Base-by-base conservation (phyloP, 2,797 vertebrate species). In the Schizopygopsis pylzovi region DNA sequence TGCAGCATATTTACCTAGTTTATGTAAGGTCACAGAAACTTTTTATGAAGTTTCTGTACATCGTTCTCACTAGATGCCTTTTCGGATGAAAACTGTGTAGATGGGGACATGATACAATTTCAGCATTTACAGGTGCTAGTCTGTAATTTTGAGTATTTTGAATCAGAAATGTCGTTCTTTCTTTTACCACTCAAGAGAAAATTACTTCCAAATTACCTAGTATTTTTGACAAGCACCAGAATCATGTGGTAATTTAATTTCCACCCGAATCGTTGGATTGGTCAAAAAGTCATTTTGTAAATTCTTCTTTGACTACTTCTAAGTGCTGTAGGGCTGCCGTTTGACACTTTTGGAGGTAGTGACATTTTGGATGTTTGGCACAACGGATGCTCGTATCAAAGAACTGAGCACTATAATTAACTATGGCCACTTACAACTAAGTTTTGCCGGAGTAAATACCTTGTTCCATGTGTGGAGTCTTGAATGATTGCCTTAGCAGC, bases 201-300 rank as follows among this genome's bases (percentile, higher is more conserved):
- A 67, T 67, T 8, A 22, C 10, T 0, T 67, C 61, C 28, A 49
- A 49, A 65, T 67, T 33, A 80, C 41, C 22, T 79, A 6, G 22
- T 65, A 28, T 65, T 80, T 80, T 22, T 63, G 25, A 80, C n/a
- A 67, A 80, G 25, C 25, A 37, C 49, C n/a, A 13, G 18, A 80
- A 33, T 37, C 6, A 8, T 49, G 41, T 37, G 5, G 25, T 49
- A 37, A 49, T 67, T 65, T 49, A 20, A 28, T 67, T 80, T 47
- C 78, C 9, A 22, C 15, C 39, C 20, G 11, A 49, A 49, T 65
- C 45, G 25, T 11, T 20, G 15, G 4, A 67, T 47, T 80, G 59
- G 5, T 49, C 61, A 28, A 49, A 65, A 80, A 28, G 41, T n/a
- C 0, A 33, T 79, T 79, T 39, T 25, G 54, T 4, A 43, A 79